phyloP scores from a whole-genome alignment of 2,113 vertebrate species.

The Puntigrus tetrazona region DNA sequence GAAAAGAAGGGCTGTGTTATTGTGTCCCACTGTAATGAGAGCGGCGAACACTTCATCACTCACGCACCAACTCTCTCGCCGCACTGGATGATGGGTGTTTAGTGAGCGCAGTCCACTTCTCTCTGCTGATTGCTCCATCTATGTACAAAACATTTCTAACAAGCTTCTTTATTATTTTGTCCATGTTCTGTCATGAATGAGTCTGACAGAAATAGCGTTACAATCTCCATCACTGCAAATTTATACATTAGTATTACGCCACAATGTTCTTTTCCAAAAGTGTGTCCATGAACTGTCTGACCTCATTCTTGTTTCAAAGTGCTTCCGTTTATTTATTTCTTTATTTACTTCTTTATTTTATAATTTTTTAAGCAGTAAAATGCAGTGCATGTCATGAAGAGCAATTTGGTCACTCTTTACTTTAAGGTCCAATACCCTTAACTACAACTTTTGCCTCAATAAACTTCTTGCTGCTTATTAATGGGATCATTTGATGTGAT shows the following conservation, averaged over 20 bases:
- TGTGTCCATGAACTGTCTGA: background rate
- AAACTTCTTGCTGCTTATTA: no score
- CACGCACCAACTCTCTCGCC: background rate
- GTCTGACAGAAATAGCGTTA: background rate
- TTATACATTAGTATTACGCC: background rate
- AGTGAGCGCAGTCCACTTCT: slow-evolving; percentile 14
- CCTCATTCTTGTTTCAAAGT: background rate
- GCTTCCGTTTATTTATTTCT: background rate
- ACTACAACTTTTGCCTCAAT: no score
- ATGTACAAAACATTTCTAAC: slow-evolving; percentile 35
- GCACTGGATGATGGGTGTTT: slow-evolving; percentile 33
- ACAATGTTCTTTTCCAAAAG: background rate
- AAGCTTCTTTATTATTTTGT: slow-evolving; percentile 19
- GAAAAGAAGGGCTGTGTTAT: slow-evolving; percentile 13
- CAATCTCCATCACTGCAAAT: background rate
- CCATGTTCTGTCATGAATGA: background rate
- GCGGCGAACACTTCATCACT: slow-evolving; percentile 41
- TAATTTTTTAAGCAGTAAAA: no score
- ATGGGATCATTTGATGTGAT: no score
- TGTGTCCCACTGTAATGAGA: slow-evolving; percentile 46
- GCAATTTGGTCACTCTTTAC: background rate
- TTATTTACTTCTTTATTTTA: no score
- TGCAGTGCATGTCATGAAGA: background rate
- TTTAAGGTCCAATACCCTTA: no score
- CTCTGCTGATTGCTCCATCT: slow-evolving; percentile 9